These are phyloP conservation scores for Morbakka virulenta DNA, from an alignment of 30 jellyfish, hydroid and myxozoan genomes.

Conservation along the genomic window DNA sequence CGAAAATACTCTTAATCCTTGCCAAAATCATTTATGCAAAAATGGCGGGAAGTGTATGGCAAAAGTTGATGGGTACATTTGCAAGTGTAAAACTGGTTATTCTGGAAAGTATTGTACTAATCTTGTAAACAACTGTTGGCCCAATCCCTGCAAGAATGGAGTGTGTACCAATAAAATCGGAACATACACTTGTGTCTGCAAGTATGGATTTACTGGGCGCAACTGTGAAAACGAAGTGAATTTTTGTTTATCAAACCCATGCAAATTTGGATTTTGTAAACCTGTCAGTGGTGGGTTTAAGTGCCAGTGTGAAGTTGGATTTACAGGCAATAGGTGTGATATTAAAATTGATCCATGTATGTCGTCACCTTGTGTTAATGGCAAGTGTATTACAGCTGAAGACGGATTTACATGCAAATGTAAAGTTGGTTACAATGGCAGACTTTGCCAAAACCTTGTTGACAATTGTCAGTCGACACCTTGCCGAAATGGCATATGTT, in stretches of 20 bases:
- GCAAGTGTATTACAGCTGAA: background rate
- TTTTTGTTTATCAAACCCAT: slow-evolving; percentile 45
- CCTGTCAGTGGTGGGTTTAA: slow-evolving; percentile 7
- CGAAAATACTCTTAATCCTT: too few relatives aligned
- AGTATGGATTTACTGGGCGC: slow-evolving; percentile 42
- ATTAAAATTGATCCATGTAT: slow-evolving; percentile 2
- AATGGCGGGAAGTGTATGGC: slow-evolving; percentile 1
- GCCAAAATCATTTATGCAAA: slow-evolving; percentile 1
- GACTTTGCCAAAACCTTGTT: slow-evolving; percentile 1
- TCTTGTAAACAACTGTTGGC: background rate
- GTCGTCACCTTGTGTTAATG: slow-evolving; percentile 24
- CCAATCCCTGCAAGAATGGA: background rate
- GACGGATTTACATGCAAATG: slow-evolving; percentile 35
- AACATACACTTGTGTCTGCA: slow-evolving; percentile 40
- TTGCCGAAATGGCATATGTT: slow-evolving; percentile 1
- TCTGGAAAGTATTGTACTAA: background rate
- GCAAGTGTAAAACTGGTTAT: background rate
- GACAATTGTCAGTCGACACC: slow-evolving; percentile 28
- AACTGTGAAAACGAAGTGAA: slow-evolving; percentile 28
- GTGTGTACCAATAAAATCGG: background rate
- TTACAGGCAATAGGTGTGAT: slow-evolving; percentile 25
- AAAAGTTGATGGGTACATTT: background rate
- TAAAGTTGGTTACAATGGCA: slow-evolving; percentile 36
- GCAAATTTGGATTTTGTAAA: slow-evolving; percentile 49
- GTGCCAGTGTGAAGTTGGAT: slow-evolving; percentile 36